Evolutionary conservation across 2,888 invertebrate genomes (phyloP), one percentile per base, ranked within the genome.

Genomic region (Cartodere bifasciata): DNA sequence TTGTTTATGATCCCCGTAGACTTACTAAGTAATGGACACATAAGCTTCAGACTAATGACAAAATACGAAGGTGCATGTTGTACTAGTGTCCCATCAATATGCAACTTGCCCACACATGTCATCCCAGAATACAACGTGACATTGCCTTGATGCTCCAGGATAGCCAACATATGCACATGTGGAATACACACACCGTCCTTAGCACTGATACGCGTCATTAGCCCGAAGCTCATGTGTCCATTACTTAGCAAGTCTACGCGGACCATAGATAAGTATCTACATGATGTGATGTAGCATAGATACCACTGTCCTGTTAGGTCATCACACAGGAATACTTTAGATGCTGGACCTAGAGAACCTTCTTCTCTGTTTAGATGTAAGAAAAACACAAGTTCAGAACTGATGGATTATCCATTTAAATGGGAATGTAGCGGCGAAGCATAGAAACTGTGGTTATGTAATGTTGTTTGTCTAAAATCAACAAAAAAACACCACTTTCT

Each of bases 271-370:
- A 87, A 59, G 46, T 68, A 72, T 29, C 71, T 65, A 37, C 69
- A 65, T 2, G 72, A 65, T 3, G 82, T 60, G 25, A 83, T 58
- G 52, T 83, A 90, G 50, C 90, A 88, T 7, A 94, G 57, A 51
- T 79, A 91, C 41, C 72, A 74, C 53, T 90, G 86, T 0, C 84
- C 86, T 20, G 86, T 77, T 29, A 90, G 62, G 62, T 94, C 91
- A n/a, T 73, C 74, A 29, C 81, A 80, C 14, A 91, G 57, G 47
- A 94, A 90, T 0, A 82, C 83, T 48, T 81, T 84, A 0, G 70
- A 66, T 4, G 83, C 77, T 37, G 72, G 65, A 38, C 73, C 70
- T n/a, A n/a, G n/a, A n/a, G n/a, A n/a, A n/a, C n/a, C n/a, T n/a
- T n/a, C n/a, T n/a, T n/a, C n/a, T n/a, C n/a, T n/a, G n/a, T n/a